phyloP scores from a whole-genome alignment of 1,140 invertebrate genomes.

The Tetragnatha versicolor region DNA sequence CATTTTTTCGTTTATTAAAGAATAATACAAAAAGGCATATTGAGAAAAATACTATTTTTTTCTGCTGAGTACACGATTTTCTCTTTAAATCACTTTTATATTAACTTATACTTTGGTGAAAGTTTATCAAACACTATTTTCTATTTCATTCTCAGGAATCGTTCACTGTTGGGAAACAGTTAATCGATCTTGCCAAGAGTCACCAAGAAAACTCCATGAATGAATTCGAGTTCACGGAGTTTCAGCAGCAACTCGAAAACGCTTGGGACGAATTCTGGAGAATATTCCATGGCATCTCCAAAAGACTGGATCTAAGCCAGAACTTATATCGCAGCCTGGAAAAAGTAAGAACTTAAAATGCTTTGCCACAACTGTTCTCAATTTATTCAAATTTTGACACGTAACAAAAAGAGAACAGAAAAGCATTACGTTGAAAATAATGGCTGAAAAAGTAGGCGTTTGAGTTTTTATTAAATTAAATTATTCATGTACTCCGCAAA shows the following conservation, averaged over 20 bases:
- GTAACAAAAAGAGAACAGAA: too few species aligned
- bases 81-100: background rate
- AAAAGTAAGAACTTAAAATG: conserved; percentile 36
- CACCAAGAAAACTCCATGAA: too few species aligned
- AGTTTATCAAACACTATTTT: background rate
- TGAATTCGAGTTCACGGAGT: too few species aligned
- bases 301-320: conserved; percentile 36
- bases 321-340: conserved; percentile 32
- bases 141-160: background rate
- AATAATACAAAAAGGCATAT: too few species aligned
- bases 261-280: conserved; percentile 12
- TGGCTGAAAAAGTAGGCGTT: too few species aligned
- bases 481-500: too few species aligned
- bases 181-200: background rate
- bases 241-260: background rate
- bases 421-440: too few species aligned
- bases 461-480: too few species aligned
- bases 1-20: too few species aligned
- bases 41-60: too few species aligned
- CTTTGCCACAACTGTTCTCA: too few species aligned
- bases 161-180: background rate
- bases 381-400: background rate
- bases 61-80: too few species aligned
- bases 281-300: background rate
- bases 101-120: background rate